Evolutionary conservation across 2,113 vertebrate genomes (phyloP).

Genomic region (Tachysurus vachellii): DNA sequence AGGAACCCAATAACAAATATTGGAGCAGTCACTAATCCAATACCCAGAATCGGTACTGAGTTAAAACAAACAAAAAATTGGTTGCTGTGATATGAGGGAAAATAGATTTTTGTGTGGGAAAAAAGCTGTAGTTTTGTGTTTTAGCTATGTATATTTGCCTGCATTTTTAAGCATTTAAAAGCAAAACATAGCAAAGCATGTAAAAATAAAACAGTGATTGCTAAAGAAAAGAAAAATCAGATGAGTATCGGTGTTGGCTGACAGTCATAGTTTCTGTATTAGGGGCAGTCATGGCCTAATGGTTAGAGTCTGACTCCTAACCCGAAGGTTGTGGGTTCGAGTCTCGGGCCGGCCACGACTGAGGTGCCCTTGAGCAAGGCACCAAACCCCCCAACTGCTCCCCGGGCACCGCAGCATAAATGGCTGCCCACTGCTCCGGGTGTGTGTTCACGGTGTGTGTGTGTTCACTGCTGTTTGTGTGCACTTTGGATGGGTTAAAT

Average conservation of each 20-base stretch:
- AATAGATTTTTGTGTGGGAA: background rate
- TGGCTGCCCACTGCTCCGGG: too few species aligned
- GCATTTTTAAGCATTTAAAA: background rate
- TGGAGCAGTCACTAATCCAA: background rate
- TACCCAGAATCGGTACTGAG: background rate
- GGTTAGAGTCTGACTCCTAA: too few species aligned
- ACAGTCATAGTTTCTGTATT: background rate
- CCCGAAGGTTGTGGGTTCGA: too few species aligned
- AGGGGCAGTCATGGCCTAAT: too few species aligned
- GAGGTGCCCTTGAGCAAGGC: too few species aligned
- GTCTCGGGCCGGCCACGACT: too few species aligned
- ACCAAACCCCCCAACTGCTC: too few species aligned
- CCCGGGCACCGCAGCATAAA: too few species aligned
- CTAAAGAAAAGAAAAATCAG: background rate
- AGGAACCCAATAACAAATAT: background rate
- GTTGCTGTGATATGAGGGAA: background rate
- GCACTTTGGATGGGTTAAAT: too few species aligned
- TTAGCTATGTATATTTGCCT: background rate
- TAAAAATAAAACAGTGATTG: background rate
- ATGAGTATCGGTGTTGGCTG: background rate
- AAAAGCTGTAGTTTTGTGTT: background rate
- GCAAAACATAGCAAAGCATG: background rate
- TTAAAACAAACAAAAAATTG: background rate
- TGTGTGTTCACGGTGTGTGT: too few species aligned
- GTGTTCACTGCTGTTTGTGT: too few species aligned